Evolutionary conservation across 1,140 invertebrate genomes (phyloP).

Genomic region (Drosophila fuyamai): DNA sequence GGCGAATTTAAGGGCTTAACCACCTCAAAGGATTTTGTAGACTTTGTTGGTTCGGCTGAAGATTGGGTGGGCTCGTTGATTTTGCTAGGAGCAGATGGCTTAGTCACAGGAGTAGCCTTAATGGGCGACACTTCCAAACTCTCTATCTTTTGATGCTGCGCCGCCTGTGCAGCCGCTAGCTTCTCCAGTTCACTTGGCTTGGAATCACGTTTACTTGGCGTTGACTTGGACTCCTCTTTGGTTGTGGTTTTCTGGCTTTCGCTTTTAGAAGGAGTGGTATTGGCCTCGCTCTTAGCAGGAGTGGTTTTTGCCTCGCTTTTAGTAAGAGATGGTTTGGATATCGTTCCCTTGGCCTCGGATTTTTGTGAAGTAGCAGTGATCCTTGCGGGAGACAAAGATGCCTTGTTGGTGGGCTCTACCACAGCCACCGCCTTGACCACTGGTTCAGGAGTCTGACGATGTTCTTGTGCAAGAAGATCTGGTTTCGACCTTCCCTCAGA

Average conservation of each 20-base stretch:
- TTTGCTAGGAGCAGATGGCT: neutral
- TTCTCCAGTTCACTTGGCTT: conserved; percentile 59
- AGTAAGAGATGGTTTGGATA: neutral
- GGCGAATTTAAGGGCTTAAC: conserved; percentile 34
- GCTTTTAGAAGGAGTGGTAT: conserved; percentile 1
- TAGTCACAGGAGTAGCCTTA: neutral
- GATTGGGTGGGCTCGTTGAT: neutral
- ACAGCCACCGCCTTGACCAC: conserved; percentile 59
- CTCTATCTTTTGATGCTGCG: conserved; percentile 6
- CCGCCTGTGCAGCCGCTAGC: conserved; percentile 29
- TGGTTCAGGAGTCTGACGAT: conserved; percentile 19
- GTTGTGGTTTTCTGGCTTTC: conserved; percentile 11
- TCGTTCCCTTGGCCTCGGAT: conserved; percentile 6
- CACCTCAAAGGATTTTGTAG: conserved; percentile 51
- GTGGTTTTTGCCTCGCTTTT: conserved; percentile 1
- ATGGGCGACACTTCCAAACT: neutral
- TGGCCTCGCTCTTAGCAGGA: conserved; percentile 4
- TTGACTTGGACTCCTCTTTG: conserved; percentile 21
- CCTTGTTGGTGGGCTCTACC: conserved; percentile 61
- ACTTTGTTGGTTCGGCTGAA: conserved; percentile 15
- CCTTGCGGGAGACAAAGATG: conserved; percentile 51
- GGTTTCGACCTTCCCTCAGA: conserved; percentile 72
- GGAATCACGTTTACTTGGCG: neutral
- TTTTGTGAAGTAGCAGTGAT: neutral
- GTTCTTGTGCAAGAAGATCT: conserved; percentile 56